Evolutionary conservation across 2,888 invertebrate species (phyloP), one percentile per base, ranked within the genome.

Genomic region (Glaucopsyche alexis): DNA sequence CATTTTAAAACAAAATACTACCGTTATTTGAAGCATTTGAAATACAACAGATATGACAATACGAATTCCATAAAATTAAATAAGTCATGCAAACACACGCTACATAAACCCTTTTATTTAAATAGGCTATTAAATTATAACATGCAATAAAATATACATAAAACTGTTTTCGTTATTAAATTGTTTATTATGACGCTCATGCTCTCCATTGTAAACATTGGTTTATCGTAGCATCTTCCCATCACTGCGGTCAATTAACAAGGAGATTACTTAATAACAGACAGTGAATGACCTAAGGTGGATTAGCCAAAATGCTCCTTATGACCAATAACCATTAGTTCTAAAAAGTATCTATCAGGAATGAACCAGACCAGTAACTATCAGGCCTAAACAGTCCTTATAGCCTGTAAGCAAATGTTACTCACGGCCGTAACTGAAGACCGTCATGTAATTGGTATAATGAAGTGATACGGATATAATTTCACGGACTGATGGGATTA

Each of bases 231-330:
- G 7, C 47, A 69, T 69, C 49, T 67, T 67, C 69, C 13, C 69
- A 69, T 49, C 69, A 16, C 69, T 69, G 79, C 81, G 79, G 77
- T 81, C 83, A 81, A 82, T 82, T 82, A 81, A 77, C 82, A 80
- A 81, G 81, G 75, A 74, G 72, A 72, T 72, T 49, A 70, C 71
- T 83, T 89, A 85, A 88, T 89, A 84, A 85, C 90, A 89, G 86
- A 84, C 87, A 87, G 88, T 88, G 86, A 87, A 85, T 86, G 88
- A 86, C 81, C 84, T 84, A 74, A 77, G 75, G 75, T 75, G 76
- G 74, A 64, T 73, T 74, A 72, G 40, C 64, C 38, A 85, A 82
- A 75, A 83, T 79, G 72, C 74, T 73, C 78, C 76, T 81, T 81
- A 78, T 78, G 75, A 49, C 74, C n/a, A 67, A 8, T 71, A 47